These are phyloP conservation scores for Junonia oenone DNA, from an alignment of 2,888 invertebrate species.

Conservation along the genomic window DNA sequence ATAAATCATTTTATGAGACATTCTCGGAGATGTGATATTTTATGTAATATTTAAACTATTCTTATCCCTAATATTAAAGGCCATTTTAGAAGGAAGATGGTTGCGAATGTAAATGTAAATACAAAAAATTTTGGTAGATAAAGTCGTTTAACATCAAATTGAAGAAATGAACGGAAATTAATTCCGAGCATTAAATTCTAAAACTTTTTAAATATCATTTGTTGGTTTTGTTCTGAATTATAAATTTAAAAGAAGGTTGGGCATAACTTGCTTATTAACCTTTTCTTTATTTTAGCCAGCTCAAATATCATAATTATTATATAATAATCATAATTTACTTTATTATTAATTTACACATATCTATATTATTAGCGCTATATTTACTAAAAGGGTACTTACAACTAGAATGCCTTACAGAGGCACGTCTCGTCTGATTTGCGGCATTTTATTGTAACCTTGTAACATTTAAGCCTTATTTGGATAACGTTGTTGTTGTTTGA, in stretches of 20 bases:
- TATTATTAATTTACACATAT: neutral
- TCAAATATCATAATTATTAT: neutral
- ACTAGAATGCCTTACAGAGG: neutral
- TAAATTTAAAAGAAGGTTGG: too few relatives aligned
- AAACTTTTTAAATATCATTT: neutral
- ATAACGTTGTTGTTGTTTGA: slow-evolving; percentile 57
- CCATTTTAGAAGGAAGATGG: neutral
- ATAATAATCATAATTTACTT: neutral
- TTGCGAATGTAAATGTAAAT: neutral
- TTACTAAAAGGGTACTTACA: neutral
- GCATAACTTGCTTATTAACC: neutral
- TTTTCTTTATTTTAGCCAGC: neutral
- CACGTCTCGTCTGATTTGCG: neutral
- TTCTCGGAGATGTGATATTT: slow-evolving; percentile 67
- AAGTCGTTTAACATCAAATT: neutral
- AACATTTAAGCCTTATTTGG: slow-evolving; percentile 51
- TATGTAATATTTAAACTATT: slow-evolving; percentile 46
- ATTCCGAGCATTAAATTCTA: neutral
- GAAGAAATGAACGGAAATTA: neutral
- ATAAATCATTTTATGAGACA: slow-evolving; percentile 41
- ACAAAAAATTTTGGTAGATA: neutral
- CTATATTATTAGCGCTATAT: neutral
- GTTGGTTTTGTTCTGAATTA: neutral
- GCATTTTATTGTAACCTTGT: slow-evolving; percentile 12
- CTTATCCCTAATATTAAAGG: slow-evolving; percentile 17